phyloP scores from a whole-genome alignment of 2,888 invertebrate genomes.

The Gisinianus flammeolus region DNA sequence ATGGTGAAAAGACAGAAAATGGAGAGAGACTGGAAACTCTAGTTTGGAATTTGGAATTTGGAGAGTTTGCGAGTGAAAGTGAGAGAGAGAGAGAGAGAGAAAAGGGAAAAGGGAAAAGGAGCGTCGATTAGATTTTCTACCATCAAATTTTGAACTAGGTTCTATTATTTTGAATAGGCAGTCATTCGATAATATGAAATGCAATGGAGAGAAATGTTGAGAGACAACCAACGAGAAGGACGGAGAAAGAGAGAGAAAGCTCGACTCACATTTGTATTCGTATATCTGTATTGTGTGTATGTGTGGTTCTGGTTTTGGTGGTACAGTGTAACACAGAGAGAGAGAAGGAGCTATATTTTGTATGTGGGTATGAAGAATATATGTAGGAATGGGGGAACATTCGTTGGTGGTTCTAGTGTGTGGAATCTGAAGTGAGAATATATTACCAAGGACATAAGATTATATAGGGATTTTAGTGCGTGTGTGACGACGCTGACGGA shows the following conservation, averaged over 20 bases:
- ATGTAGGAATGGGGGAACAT: neutral
- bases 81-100: neutral
- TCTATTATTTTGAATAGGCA: slow-evolving; percentile 32
- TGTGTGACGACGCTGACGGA: neutral
- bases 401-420: neutral
- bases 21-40: slow-evolving; percentile 9
- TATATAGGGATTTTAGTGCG: neutral
- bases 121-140: slow-evolving; percentile 14
- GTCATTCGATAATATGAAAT: slow-evolving; percentile 34
- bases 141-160: slow-evolving; percentile 28
- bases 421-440: neutral
- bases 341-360: too few relatives aligned
- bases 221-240: neutral
- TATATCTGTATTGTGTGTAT: neutral
- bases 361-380: too few relatives aligned
- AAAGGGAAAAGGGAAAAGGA: neutral
- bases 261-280: neutral
- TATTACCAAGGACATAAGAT: neutral
- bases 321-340: neutral
- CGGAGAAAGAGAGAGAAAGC: neutral
- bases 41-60: neutral
- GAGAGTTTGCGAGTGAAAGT: neutral
- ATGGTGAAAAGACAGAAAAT: neutral
- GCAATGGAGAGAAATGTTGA: neutral
- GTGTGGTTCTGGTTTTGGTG: neutral